phyloP scores from a whole-genome alignment of 1,140 invertebrate genomes.

The Araneus ventricosus region DNA sequence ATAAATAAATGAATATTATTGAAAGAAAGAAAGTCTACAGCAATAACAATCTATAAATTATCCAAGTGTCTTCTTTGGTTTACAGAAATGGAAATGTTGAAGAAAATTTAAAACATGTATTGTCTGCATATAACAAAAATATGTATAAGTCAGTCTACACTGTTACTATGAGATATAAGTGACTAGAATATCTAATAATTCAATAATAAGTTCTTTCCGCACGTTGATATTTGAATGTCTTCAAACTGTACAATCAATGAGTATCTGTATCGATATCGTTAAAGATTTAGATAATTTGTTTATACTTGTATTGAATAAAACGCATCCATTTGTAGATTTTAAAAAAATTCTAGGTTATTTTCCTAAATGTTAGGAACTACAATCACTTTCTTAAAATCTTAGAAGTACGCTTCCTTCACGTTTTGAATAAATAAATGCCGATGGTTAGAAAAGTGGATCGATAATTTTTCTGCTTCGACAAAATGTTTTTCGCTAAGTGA shows the following conservation, averaged over 20 bases:
- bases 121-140: not conserved
- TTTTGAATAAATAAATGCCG: no score
- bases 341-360: not conserved
- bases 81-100: not conserved
- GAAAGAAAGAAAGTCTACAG: no score
- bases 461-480: no score
- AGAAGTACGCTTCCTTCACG: not conserved
- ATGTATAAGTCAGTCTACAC: not conserved
- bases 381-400: not conserved
- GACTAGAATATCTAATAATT: not conserved
- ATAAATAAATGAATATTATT: no score
- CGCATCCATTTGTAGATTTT: not conserved
- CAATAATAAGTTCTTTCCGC: not conserved
- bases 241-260: not conserved
- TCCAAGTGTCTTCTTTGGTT: no score
- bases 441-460: no score
- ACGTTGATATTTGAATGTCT: not conserved
- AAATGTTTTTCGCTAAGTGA: no score
- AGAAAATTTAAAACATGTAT: not conserved
- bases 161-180: not conserved
- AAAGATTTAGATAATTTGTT: no score
- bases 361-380: not conserved
- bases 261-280: not conserved
- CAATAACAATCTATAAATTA: no score
- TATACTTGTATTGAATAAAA: not conserved